These are phyloP conservation scores for Luidia sarsii DNA, from an alignment of 53 echinoderm and acorn worm genomes.

Conservation along the genomic window DNA sequence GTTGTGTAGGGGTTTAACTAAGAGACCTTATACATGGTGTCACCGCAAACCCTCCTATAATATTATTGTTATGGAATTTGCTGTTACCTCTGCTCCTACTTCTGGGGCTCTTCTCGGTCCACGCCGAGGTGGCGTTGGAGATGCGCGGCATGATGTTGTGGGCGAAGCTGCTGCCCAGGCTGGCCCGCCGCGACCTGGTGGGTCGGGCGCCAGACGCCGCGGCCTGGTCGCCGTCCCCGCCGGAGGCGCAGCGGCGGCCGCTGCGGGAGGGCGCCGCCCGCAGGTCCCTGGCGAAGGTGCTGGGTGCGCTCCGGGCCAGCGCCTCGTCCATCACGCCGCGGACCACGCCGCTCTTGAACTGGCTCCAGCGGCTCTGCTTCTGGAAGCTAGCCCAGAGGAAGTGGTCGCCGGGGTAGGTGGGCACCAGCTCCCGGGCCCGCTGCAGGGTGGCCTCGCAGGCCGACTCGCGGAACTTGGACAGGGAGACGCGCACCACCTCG, in stretches of 20 bases:
- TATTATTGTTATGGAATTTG: too few species aligned
- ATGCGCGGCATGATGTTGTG: slow-evolving; percentile 35
- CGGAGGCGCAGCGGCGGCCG: too few species aligned
- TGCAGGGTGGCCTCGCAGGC: slow-evolving; percentile 78
- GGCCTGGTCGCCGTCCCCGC: too few species aligned
- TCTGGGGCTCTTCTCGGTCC: slow-evolving; percentile 23
- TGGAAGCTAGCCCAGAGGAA: slow-evolving; percentile 81
- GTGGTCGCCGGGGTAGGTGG: slow-evolving; percentile 74
- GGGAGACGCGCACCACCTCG: slow-evolving; percentile 87
- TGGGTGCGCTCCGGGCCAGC: slow-evolving; percentile 35
- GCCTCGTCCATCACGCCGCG: slow-evolving; percentile 64
- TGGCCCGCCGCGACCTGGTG: background rate
- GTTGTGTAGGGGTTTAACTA: too few species aligned
- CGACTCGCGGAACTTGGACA: slow-evolving; percentile 88
- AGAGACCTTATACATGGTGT: too few species aligned
- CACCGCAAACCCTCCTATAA: too few species aligned
- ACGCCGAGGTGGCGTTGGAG: slow-evolving; percentile 27
- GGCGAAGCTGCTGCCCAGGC: slow-evolving; percentile 23
- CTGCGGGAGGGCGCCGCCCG: background rate
- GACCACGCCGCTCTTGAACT: slow-evolving; percentile 87
- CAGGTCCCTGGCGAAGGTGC: slow-evolving; percentile 19
- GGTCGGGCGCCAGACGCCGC: background rate
- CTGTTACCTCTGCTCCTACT: slow-evolving; percentile 55
- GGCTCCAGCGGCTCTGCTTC: slow-evolving; percentile 86
- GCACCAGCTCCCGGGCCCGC: slow-evolving; percentile 57